A percentile compares a stretch with the other conserved stretches of the same genome.
phyloP scores from a whole-genome alignment of 2,113 vertebrate species.

The Illadopsis cleaveri region DNA sequence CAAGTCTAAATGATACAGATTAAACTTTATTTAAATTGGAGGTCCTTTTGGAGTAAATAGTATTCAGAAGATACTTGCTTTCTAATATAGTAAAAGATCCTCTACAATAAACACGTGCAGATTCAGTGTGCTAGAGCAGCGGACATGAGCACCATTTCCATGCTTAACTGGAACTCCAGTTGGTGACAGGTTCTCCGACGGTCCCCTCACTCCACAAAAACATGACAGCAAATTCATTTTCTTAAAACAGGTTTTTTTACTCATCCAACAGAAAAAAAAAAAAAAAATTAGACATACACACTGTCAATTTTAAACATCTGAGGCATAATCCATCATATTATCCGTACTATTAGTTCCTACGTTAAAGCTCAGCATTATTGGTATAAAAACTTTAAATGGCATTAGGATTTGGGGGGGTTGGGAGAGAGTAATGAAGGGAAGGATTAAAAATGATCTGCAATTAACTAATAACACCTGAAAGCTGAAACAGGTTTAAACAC shows the following conservation, averaged over 20 bases:
- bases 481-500: constrained; percentile 66
- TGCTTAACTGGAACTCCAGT: constrained; percentile 82
- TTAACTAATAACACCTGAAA: constrained; percentile 65
- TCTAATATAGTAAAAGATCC: constrained; percentile 80
- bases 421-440: constrained; percentile 25
- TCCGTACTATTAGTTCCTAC: constrained; percentile 78
- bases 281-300: constrained; percentile 61
- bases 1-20: constrained; percentile 81
- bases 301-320: constrained; percentile 76
- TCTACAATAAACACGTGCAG: constrained; percentile 79
- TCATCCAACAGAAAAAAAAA: constrained; percentile 70
- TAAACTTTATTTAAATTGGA: constrained; percentile 71
- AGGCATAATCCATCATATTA: constrained; percentile 83
- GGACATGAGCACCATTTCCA: constrained; percentile 78
- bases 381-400: constrained; percentile 71
- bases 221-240: constrained; percentile 82
- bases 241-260: constrained; percentile 72
- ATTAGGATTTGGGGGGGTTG: not conserved
- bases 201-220: constrained; percentile 80
- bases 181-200: constrained; percentile 75
- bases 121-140: constrained; percentile 68
- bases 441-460: constrained; percentile 70
- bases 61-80: constrained; percentile 76
- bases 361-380: constrained; percentile 86
- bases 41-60: constrained; percentile 79